Evolutionary conservation across 64 coral and sea anemone genomes (phyloP), one percentile per base, ranked within the genome.

Genomic region (Porites australiensis): DNA sequence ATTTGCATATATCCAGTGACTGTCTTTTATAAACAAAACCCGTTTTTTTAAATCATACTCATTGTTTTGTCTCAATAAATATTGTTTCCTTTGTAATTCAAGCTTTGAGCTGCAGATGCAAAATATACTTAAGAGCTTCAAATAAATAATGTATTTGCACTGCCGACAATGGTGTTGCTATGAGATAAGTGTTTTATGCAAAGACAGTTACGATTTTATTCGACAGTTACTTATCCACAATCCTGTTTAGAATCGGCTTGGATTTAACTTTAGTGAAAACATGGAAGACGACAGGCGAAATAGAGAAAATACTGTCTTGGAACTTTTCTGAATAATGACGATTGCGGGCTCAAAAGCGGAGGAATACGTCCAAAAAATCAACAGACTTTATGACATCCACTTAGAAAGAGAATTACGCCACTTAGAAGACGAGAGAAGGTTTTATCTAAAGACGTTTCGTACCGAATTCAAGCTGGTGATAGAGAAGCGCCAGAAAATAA

Each of bases 361-460:
- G 63, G 91, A 87, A 14, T 60, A 82, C 19, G 91, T 85, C 4
- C 60, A 65, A 10, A 93, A 87, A 87, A 64, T 93, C 62, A 93
- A 93, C 22, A 87, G 61, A 54, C 91, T 53, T 55, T 67, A 75
- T 59, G 91, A 93, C 52, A 87, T 69, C 47, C 19, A 75, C 53
- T 72, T 93, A 47, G 78, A 72, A 11, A 77, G 80, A 37, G 63
- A 93, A 87, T 54, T 64, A 14, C 82, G 54, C 0, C 82, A 93
- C 71, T 58, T 87, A 21, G 91, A 93, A 64, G 51, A 61, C 4
- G 91, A 86, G 15, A 67, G 50, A 37, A 86, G 16, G 19, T 55
- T 93, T 43, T 93, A 87, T 70, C 82, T 93, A 9, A 93, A 93
- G 63, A 93, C 71, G 8, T 93, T 87, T 59, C 83, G 85, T 51